A percentile compares a stretch with the other conserved stretches of the same genome.
Evolutionary conservation across 35 echinoderm and acorn worm species (phyloP).

Genomic region (Chiridota heheva): DNA sequence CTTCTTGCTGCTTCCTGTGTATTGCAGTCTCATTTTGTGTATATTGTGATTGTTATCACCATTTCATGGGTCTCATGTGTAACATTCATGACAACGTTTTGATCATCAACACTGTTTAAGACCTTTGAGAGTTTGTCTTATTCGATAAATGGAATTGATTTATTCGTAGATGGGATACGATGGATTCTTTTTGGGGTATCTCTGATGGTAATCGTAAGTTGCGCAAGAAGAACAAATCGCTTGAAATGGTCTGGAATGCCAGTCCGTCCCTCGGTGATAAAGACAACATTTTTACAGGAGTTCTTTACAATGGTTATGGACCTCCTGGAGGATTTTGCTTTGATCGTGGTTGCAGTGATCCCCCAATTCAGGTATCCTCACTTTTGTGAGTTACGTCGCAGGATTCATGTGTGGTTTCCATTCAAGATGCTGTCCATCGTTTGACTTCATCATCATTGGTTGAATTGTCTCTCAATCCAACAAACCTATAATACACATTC

Average conservation of each 20-base stretch:
- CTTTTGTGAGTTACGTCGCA: background rate
- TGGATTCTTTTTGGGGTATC: constrained; percentile 89
- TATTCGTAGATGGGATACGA: constrained; percentile 93
- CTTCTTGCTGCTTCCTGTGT: no score
- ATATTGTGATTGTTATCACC: no score
- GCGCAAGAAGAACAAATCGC: constrained; percentile 38
- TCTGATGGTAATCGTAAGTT: constrained; percentile 62
- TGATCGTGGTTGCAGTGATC: constrained; percentile 73
- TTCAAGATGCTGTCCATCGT: background rate
- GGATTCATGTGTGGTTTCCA: background rate
- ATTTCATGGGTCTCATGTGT: no score
- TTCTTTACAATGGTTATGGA: constrained; percentile 69
- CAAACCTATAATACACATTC: no score
- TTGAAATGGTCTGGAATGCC: constrained; percentile 87
- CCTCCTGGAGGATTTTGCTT: constrained; percentile 89
- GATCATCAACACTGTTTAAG: no score
- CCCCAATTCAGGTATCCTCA: constrained; percentile 92
- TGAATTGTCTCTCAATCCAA: no score
- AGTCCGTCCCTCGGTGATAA: constrained; percentile 55
- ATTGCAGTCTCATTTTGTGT: no score
- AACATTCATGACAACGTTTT: no score
- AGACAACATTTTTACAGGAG: constrained; percentile 85
- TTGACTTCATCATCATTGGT: background rate
- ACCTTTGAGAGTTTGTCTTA: background rate
- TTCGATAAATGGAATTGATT: background rate